A percentile compares a stretch with the other conserved stretches of the same genome.
Evolutionary conservation across 53 echinoderm and acorn worm species (phyloP).

Genomic region (Mesocentrotus franciscanus): DNA sequence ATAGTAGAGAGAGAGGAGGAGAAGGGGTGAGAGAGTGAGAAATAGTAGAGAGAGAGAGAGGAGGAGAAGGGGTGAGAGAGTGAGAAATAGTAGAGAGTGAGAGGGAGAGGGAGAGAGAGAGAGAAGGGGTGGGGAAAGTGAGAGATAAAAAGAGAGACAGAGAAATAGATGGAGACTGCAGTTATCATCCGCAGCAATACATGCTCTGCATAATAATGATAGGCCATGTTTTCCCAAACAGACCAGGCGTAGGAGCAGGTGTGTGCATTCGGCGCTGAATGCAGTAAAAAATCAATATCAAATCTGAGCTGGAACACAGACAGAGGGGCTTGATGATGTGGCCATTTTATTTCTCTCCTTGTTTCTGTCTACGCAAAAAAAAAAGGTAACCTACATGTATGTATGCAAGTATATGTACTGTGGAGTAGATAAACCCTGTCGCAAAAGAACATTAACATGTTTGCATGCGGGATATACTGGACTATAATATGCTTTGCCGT

Average conservation of each 20-base stretch:
- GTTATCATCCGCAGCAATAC: neutral
- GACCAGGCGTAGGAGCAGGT: neutral
- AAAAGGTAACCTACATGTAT: neutral
- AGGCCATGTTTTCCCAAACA: constrained; percentile 27
- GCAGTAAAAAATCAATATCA: constrained; percentile 28
- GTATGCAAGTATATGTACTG: neutral
- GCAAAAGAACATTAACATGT: neutral
- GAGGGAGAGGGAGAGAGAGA: neutral
- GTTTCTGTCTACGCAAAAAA: neutral
- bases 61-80: neutral
- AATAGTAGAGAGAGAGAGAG: neutral
- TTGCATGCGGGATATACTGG: too few relatives aligned
- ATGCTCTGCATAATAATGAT: neutral
- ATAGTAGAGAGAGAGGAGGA: too few relatives aligned
- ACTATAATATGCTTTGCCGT: too few relatives aligned
- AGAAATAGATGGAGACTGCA: neutral
- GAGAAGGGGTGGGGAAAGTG: neutral
- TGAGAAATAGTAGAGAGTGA: neutral
- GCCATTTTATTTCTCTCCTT: neutral
- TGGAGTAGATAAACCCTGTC: neutral
- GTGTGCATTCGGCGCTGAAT: neutral
- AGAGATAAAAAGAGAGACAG: neutral
- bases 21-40: neutral
- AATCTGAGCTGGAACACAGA: neutral
- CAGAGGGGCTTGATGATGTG: neutral